Evolutionary conservation across 2,888 invertebrate species (phyloP), one percentile per base, ranked within the genome.

Genomic region (Acleris holmiana): DNA sequence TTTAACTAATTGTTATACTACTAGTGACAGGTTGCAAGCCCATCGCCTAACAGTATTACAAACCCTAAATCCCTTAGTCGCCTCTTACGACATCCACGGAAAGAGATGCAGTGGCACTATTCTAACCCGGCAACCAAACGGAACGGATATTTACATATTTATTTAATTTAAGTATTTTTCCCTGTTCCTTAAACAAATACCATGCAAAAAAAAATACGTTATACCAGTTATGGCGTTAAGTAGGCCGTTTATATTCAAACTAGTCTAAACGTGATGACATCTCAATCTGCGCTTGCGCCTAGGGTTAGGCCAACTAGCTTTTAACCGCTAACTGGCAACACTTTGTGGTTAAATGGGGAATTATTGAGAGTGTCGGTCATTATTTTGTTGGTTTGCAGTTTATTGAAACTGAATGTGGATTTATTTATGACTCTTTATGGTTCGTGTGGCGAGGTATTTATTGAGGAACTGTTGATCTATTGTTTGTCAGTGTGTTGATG

Each of bases 161-260:
- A n/a, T n/a, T n/a, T n/a, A n/a, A n/a, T n/a, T n/a, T n/a, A 44
- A 44, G 44, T 44, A 44, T 44, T 44, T 44, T 44, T n/a, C 44
- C 44, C 15, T n/a, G 44, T 44, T 44, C 23, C 17, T 2, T 17
- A 40, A 60, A 55, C 46, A 35, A 35, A 35, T 35, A 35, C 55
- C 35, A 50, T 15, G 23, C 23, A 60, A 44, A 18, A 17, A 15
- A n/a, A 18, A 46, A 47, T 56, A 56, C 17, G 18, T 10, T 35
- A 35, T 35, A 35, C 25, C 35, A 25, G 23, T 60, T 40, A 17
- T 18, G 15, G 81, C 76, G 82, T 77, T 85, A 89, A 89, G 78
- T 79, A 79, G 76, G 74, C 81, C 80, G 80, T 89, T 89, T 85
- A 84, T 87, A 89, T 88, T 84, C 86, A 80, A 77, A 80, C 78